phyloP scores from a whole-genome alignment of 2,797 vertebrate genomes.

The Bovichtus variegatus region DNA sequence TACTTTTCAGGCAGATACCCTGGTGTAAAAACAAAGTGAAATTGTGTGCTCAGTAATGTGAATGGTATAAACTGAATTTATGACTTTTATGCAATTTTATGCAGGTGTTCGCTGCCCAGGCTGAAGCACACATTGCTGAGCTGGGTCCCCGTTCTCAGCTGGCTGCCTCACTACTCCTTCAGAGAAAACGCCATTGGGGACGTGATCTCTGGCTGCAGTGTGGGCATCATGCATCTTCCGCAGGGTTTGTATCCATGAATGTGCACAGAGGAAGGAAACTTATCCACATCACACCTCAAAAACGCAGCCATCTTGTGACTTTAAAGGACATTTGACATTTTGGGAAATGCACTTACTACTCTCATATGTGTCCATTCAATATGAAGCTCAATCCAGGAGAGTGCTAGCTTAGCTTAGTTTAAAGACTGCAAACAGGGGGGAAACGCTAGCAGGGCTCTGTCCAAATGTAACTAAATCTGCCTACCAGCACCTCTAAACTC shows the following conservation, averaged over 20 bases:
- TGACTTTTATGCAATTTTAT: no score
- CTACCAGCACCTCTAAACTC: no score
- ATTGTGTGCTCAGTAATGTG: background rate
- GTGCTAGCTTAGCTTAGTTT: no score
- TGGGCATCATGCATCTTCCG: slow-evolving; percentile 96
- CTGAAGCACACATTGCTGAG: slow-evolving; percentile 63
- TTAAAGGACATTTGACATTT: background rate
- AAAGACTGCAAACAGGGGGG: no score
- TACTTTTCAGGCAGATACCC: background rate
- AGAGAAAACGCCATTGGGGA: slow-evolving; percentile 92
- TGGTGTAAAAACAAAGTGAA: background rate
- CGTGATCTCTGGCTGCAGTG: slow-evolving; percentile 91
- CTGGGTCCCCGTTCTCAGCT: slow-evolving; percentile 87
- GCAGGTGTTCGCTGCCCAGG: slow-evolving; percentile 78
- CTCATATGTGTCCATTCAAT: no score
- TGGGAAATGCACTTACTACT: background rate
- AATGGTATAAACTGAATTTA: background rate
- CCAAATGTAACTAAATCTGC: no score
- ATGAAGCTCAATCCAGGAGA: no score
- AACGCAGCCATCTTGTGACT: background rate
- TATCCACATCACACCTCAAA: background rate
- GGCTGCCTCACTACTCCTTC: slow-evolving; percentile 91
- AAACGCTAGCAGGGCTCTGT: no score
- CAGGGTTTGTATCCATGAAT: slow-evolving; percentile 85
- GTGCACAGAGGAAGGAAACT: background rate